phyloP scores from a whole-genome alignment of 2,888 invertebrate species.

The Hirudinaria manillensis region DNA sequence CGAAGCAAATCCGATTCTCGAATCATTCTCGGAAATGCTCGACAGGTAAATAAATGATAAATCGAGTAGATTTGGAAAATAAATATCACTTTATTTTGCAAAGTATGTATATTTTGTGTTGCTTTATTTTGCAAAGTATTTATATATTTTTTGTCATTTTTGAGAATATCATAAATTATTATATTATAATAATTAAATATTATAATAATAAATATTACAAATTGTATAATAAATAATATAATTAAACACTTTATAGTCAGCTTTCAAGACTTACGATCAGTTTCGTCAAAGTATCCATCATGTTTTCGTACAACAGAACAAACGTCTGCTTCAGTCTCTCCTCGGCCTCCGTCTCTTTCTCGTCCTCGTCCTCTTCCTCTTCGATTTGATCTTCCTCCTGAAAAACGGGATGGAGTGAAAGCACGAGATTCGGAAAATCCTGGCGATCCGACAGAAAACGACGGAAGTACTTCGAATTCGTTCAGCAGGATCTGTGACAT shows the following conservation, averaged over 20 bases:
- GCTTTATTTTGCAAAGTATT: too few relatives aligned
- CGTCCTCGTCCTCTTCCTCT: slow-evolving; percentile 49
- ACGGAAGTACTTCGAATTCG: not conserved
- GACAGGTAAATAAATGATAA: too few relatives aligned
- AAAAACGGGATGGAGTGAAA: not conserved
- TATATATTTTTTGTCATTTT: too few relatives aligned
- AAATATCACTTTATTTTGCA: too few relatives aligned
- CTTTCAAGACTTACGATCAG: slow-evolving; percentile 6
- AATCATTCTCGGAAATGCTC: not conserved
- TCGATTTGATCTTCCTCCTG: slow-evolving; percentile 38
- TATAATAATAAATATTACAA: too few relatives aligned
- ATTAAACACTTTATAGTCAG: too few relatives aligned
- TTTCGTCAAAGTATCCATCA: not conserved
- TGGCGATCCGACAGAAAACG: not conserved
- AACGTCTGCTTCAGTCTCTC: slow-evolving; percentile 50
- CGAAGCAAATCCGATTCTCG: too few relatives aligned
- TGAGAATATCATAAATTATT: too few relatives aligned
- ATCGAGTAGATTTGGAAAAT: too few relatives aligned
- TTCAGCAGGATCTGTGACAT: not conserved
- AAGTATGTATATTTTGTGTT: too few relatives aligned
- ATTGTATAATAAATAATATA: too few relatives aligned
- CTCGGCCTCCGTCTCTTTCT: slow-evolving; percentile 51
- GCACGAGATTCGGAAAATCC: not conserved
- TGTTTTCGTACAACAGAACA: slow-evolving; percentile 30
- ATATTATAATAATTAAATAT: too few relatives aligned